Base-by-base conservation (phyloP, 2,113 vertebrate genomes). In the Apaloderma vittatum region DNA sequence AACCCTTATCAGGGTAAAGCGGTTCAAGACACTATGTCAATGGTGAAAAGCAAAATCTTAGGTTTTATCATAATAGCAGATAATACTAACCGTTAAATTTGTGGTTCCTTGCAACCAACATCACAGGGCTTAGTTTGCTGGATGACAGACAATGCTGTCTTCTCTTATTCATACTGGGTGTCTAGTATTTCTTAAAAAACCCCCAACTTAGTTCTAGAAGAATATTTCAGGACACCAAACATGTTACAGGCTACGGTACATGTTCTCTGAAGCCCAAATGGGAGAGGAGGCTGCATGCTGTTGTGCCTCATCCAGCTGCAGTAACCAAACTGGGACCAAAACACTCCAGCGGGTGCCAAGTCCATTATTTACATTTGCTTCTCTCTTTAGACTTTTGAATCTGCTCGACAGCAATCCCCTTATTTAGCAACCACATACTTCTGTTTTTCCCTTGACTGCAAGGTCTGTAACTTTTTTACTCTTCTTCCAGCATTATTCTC, bases 341-440 rank as follows among this genome's bases (percentile, higher is more conserved):
- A 71, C 52, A 75, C 61, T 59, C 32, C 82, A 54, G 68, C 75
- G 82, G 57, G 37, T 3, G 0, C 52, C 18, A 55, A 34, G 51
- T 57, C 77, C 21, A 19, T 67, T 34, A 59, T 52, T 67, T 61
- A 15, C 12, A 78, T 93, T 95, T 95, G 9, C 37, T 89, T 55
- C 73, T 91, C 46, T 81, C 24, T 67, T 72, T 59, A 78, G 73
- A 77, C 43, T 94, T 95, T 54, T 86, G 36, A 72, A 88, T 86
- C 72, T 95, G 75, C 18, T 94, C 26, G 34, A 54, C 36, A 83
- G 24, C 21, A 67, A 26, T 54, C 15, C 51, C 29, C 78, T 66
- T 78, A 85, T 73, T 67, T 55, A 70, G 20, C 32, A 66, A 5
- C 27, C 82, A 19, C 18, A 55, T 34, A 32, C 20, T 48, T 87